A percentile compares a stretch with the other conserved stretches of the same genome.
phyloP scores from a whole-genome alignment of 2,113 vertebrate genomes.

The Hucho hucho region DNA sequence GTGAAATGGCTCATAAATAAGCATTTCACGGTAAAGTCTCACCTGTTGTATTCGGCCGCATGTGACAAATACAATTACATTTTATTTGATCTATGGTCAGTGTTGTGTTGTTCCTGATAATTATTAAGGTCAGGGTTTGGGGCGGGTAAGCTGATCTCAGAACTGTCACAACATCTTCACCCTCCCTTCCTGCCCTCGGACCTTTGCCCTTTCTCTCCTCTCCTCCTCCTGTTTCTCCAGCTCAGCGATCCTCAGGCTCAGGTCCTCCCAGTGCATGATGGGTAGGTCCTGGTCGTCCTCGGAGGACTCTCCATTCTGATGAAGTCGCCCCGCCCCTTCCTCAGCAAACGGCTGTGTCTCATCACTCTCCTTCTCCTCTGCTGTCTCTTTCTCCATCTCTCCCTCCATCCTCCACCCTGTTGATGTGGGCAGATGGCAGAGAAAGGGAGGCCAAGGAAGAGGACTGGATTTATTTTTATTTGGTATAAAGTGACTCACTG shows the following conservation, averaged over 20 bases:
- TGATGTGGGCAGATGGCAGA: background rate
- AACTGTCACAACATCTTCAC: background rate
- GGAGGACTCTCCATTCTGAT: constrained; percentile 17
- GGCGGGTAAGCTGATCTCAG: too few relatives aligned
- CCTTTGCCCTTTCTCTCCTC: constrained; percentile 65
- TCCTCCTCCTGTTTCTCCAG: constrained; percentile 74
- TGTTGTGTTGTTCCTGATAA: too few relatives aligned
- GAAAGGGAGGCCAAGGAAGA: background rate
- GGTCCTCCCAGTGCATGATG: constrained; percentile 80
- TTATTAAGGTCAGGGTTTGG: too few relatives aligned
- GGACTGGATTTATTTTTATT: too few relatives aligned
- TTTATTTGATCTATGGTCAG: too few relatives aligned
- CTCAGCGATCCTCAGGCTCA: constrained; percentile 73
- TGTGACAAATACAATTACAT: too few relatives aligned
- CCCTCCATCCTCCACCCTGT: constrained; percentile 51
- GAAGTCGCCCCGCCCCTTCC: constrained; percentile 38
- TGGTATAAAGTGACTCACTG: too few relatives aligned
- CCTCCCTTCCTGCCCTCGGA: constrained; percentile 28
- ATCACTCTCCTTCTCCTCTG: constrained; percentile 49
- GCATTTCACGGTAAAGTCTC: too few relatives aligned
- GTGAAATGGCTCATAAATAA: too few relatives aligned
- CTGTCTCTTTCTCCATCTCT: constrained; percentile 43
- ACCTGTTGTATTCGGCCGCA: too few relatives aligned
- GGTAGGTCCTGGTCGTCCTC: constrained; percentile 57
- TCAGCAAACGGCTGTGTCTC: constrained; percentile 26